A percentile compares a stretch with the other conserved stretches of the same genome.
Evolutionary conservation across 2,113 vertebrate species (phyloP).

Genomic region (Paratilapia polleni): DNA sequence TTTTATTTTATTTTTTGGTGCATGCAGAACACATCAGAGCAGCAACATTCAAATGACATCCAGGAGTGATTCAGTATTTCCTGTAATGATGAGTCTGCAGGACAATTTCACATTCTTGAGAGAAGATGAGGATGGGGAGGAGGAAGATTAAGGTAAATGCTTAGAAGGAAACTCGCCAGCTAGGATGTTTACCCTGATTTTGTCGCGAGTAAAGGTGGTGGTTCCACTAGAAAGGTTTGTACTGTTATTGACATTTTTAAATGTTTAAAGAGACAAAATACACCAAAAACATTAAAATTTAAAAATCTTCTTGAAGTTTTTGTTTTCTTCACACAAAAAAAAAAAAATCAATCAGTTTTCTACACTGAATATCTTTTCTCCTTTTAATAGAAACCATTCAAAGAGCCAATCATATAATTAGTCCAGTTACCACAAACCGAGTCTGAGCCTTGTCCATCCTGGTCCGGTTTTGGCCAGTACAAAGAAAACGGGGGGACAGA

Average conservation of each 20-base stretch:
- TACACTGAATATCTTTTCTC: background rate
- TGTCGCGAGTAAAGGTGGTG: background rate
- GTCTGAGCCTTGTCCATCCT: background rate
- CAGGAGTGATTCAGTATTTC: conserved; percentile 10
- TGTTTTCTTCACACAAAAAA: background rate
- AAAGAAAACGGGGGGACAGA: background rate
- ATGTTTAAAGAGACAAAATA: background rate
- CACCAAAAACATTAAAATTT: background rate
- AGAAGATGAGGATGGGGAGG: background rate
- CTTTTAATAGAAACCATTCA: background rate
- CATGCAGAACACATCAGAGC: conserved; percentile 37
- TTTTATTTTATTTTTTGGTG: background rate
- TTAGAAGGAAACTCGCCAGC: conserved; percentile 13
- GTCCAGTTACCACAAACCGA: background rate
- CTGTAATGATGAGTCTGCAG: background rate
- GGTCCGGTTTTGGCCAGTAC: background rate
- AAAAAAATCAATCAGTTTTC: background rate
- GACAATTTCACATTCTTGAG: conserved; percentile 62
- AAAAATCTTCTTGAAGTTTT: background rate
- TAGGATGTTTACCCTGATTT: background rate
- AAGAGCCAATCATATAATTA: background rate
- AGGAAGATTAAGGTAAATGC: conserved; percentile 48
- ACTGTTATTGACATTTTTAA: fast-evolving
- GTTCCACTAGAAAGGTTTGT: too few species aligned
- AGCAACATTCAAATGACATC: conserved; percentile 26